A percentile compares a stretch with the other conserved stretches of the same genome.
Conservation (phyloP, 2,113 vertebrate species). For the Nansenia antarctica region DNA sequence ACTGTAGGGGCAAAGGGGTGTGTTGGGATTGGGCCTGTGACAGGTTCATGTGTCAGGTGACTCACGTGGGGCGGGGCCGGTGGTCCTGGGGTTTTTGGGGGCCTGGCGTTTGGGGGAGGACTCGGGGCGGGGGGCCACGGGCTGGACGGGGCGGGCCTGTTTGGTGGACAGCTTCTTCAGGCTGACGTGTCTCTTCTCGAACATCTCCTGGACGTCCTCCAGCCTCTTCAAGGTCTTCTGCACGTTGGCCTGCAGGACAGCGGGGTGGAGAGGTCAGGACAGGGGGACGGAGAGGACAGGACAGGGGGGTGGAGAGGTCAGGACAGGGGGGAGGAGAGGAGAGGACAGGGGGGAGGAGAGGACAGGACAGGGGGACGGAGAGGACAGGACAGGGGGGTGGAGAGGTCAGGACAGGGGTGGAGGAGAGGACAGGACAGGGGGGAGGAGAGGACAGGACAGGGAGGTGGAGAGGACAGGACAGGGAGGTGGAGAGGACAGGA, state of each 20-base stretch:
- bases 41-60: background rate
- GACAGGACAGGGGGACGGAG: background rate
- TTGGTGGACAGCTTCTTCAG: constrained; percentile 92
- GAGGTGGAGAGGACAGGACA: too few relatives aligned
- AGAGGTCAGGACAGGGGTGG: too few relatives aligned
- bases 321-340: background rate
- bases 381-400: too few relatives aligned
- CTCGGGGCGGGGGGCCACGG: constrained; percentile 91
- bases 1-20: too few relatives aligned
- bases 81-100: constrained; percentile 71
- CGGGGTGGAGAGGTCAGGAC: background rate
- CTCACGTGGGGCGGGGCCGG: constrained; percentile 75
- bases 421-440: too few relatives aligned
- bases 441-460: too few relatives aligned
- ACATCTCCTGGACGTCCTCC: constrained; percentile 90
- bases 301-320: constrained; percentile 6
- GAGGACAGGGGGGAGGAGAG: too few relatives aligned
- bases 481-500: too few relatives aligned
- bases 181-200: constrained; percentile 89
- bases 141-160: constrained; percentile 91
- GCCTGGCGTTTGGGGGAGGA: constrained; percentile 87
- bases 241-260: constrained; percentile 75
- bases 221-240: constrained; percentile 85
- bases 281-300: background rate
- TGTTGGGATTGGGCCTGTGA: background rate